A percentile compares a stretch with the other conserved stretches of the same genome.
Conservation (phyloP, 2,113 vertebrate species). For the Tupaia chinensis region DNA sequence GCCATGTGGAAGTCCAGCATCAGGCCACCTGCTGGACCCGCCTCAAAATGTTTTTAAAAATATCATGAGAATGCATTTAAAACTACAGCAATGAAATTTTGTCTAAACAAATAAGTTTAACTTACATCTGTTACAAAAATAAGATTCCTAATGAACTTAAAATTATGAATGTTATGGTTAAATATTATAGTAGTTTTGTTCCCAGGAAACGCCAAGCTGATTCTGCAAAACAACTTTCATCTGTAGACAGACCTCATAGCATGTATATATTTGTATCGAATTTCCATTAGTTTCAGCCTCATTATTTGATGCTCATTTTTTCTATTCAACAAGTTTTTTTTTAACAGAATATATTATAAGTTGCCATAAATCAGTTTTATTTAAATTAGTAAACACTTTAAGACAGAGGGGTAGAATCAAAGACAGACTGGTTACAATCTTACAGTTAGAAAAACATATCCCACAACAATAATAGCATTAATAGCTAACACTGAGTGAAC, state of each 20-base stretch:
- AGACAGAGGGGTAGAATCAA: background rate
- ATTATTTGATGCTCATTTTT: background rate
- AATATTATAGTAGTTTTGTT: background rate
- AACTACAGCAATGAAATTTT: constrained; percentile 1
- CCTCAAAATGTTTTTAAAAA: background rate
- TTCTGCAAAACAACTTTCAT: background rate
- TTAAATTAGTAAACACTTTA: constrained; percentile 22
- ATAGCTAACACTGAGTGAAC: background rate
- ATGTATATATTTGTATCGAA: background rate
- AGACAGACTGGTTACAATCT: background rate
- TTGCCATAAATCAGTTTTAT: constrained; percentile 7
- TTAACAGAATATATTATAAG: background rate
- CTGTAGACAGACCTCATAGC: background rate
- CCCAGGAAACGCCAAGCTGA: background rate
- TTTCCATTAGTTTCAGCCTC: background rate
- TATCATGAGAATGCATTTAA: background rate
- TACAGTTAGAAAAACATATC: background rate
- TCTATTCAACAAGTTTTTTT: background rate
- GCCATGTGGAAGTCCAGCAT: too few species aligned
- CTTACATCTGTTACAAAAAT: background rate
- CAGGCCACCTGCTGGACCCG: too few species aligned
- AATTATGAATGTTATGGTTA: background rate
- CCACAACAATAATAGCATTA: background rate
- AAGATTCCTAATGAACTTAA: background rate
- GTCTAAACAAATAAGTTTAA: background rate